Evolutionary conservation across 2,888 invertebrate genomes (phyloP).

Genomic region (Allacma fusca): DNA sequence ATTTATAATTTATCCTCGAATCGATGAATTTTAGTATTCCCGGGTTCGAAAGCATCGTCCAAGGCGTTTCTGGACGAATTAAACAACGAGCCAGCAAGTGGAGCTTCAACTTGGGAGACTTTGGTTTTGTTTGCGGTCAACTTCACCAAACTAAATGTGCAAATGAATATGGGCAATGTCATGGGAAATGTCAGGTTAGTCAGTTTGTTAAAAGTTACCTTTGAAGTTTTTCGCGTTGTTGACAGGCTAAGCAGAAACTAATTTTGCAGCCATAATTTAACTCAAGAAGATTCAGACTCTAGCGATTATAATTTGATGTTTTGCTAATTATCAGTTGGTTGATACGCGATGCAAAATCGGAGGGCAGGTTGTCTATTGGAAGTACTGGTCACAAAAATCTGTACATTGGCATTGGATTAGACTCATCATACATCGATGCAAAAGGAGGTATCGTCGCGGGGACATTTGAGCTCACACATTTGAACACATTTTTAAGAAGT

Average conservation of each 20-base stretch:
- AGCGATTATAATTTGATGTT: no score
- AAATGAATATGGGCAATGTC: slow-evolving; percentile 99
- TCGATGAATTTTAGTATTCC: slow-evolving; percentile 40
- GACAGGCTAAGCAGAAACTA: background rate
- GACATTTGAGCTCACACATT: slow-evolving; percentile 86
- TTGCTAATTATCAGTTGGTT: no score
- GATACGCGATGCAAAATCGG: slow-evolving; percentile 89
- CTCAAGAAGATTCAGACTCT: no score
- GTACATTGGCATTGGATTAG: slow-evolving; percentile 86
- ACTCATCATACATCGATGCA: slow-evolving; percentile 90
- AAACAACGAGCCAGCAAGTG: slow-evolving; percentile 65
- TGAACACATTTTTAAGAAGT: slow-evolving; percentile 87
- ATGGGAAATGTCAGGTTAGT: slow-evolving; percentile 92
- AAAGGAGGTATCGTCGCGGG: slow-evolving; percentile 98
- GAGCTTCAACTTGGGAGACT: slow-evolving; percentile 89
- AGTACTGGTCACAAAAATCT: slow-evolving; percentile 94
- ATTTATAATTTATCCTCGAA: no score
- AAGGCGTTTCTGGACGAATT: slow-evolving; percentile 65
- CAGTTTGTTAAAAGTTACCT: slow-evolving; percentile 62
- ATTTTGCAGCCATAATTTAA: no score
- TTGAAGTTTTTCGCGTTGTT: background rate
- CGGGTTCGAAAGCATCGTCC: slow-evolving; percentile 42
- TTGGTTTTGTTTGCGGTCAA: slow-evolving; percentile 94
- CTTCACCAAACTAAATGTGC: slow-evolving; percentile 93
- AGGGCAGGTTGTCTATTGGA: slow-evolving; percentile 90